Percentiles rank a stretch among this genome's conserved stretches.
Conservation (phyloP, 2,797 vertebrate genomes). For the Leuciscus waleckii region DNA sequence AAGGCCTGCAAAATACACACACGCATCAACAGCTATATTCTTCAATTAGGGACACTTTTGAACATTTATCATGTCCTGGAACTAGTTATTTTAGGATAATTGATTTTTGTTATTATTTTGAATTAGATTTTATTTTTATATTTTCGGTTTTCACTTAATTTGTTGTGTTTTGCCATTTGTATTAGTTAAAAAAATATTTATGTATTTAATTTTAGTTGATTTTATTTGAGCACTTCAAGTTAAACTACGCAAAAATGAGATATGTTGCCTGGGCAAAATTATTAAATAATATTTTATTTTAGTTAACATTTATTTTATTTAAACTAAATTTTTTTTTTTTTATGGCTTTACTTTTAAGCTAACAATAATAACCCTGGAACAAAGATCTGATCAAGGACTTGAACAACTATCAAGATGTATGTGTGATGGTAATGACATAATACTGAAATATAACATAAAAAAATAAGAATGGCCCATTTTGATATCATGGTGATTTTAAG, state of each 20-base stretch:
- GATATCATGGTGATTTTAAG: too few relatives aligned
- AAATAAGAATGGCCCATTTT: neutral
- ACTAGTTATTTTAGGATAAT: neutral
- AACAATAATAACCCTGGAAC: neutral
- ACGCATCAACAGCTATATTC: neutral
- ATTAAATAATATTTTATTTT: neutral
- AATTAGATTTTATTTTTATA: neutral
- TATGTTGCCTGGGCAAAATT: neutral
- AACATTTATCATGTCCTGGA: neutral
- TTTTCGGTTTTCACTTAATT: neutral
- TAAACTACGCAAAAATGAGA: neutral
- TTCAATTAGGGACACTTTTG: neutral
- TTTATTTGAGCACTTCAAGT: neutral
- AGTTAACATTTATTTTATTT: neutral
- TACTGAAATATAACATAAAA: neutral
- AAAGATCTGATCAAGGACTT: neutral
- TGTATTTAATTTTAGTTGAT: neutral
- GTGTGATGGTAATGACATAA: neutral
- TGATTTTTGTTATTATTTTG: neutral
- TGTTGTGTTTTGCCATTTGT: neutral
- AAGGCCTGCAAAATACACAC: slow-evolving; percentile 82
- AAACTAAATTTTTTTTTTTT: neutral
- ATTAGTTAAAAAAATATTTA: neutral
- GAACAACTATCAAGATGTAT: too few relatives aligned
- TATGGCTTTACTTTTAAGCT: neutral